Percentiles rank a stretch among this genome's conserved stretches.
Evolutionary conservation across 2,888 invertebrate species (phyloP).

Genomic region (Neria commutata): DNA sequence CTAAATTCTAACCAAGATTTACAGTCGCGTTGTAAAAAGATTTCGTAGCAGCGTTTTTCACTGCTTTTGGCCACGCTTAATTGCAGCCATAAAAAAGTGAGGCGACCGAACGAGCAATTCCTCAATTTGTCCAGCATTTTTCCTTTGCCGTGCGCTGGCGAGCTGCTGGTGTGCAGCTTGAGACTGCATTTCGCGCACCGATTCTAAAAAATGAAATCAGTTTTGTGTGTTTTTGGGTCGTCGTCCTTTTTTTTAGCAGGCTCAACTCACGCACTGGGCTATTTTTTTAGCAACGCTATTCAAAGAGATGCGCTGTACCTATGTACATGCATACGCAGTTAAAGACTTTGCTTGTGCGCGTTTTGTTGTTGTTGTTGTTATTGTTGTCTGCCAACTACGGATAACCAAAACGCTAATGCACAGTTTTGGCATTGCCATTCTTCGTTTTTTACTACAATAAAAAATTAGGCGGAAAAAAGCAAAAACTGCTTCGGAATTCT

Average conservation of each 20-base stretch:
- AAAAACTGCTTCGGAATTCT: conserved; percentile 55
- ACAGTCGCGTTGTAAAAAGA: conserved; percentile 30
- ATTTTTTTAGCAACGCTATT: conserved; percentile 17
- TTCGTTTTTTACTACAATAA: conserved; percentile 29
- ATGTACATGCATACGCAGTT: neutral
- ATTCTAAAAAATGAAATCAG: conserved; percentile 59
- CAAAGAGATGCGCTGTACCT: neutral
- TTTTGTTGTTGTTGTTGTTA: conserved; percentile 26
- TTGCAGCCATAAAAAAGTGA: conserved; percentile 47
- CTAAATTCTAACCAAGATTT: conserved; percentile 41
- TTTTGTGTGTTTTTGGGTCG: conserved; percentile 28
- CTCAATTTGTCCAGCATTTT: conserved; percentile 6
- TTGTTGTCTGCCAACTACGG: conserved; percentile 29
- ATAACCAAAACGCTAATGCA: conserved; percentile 45
- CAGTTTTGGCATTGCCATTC: conserved; percentile 30
- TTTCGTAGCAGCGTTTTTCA: conserved; percentile 18
- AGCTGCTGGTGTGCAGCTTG: conserved; percentile 15
- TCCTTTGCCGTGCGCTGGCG: conserved; percentile 16
- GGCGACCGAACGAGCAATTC: conserved; percentile 17
- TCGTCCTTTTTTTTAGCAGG: neutral
- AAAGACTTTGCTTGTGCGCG: neutral
- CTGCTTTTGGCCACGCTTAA: conserved; percentile 43
- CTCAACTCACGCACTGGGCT: neutral
- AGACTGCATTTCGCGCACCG: conserved; percentile 49
- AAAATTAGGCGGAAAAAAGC: conserved; percentile 46